phyloP scores from a whole-genome alignment of 2,797 vertebrate species.

The Hapalemur alaotrensis region DNA sequence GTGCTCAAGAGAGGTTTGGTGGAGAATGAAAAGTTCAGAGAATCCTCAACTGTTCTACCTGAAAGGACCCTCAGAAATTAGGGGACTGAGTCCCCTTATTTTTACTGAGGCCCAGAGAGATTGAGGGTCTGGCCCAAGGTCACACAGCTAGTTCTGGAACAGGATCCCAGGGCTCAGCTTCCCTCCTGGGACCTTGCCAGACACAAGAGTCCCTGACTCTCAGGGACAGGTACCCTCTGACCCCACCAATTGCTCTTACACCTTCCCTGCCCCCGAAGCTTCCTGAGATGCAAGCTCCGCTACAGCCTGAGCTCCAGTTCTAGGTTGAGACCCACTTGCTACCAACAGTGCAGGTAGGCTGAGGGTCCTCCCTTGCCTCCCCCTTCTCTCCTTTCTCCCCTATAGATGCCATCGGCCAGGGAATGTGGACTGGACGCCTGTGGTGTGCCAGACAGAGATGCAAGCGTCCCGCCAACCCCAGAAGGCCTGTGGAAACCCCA shows the following conservation, averaged over 20 bases:
- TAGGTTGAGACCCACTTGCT: neutral
- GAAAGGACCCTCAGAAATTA: neutral
- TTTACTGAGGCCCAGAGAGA: neutral
- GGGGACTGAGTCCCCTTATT: neutral
- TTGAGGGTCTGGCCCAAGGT: neutral
- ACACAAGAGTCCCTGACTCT: neutral
- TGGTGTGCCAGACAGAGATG: neutral
- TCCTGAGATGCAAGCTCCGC: neutral
- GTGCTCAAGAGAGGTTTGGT: neutral
- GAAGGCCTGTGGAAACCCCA: neutral
- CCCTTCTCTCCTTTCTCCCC: neutral
- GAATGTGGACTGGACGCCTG: neutral
- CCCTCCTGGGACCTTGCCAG: neutral
- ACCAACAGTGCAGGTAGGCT: rapidly evolving
- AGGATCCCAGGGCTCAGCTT: neutral
- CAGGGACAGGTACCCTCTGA: neutral
- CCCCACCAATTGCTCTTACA: rapidly evolving
- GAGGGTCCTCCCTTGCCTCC: neutral
- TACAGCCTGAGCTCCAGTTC: neutral
- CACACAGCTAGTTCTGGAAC: neutral
- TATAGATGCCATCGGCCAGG: neutral
- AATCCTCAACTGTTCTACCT: neutral
- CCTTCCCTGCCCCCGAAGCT: neutral
- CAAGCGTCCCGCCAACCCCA: neutral
- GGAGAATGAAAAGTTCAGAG: neutral